phyloP scores from a whole-genome alignment of 2,113 vertebrate species.

The Mohoua ochrocephala region DNA sequence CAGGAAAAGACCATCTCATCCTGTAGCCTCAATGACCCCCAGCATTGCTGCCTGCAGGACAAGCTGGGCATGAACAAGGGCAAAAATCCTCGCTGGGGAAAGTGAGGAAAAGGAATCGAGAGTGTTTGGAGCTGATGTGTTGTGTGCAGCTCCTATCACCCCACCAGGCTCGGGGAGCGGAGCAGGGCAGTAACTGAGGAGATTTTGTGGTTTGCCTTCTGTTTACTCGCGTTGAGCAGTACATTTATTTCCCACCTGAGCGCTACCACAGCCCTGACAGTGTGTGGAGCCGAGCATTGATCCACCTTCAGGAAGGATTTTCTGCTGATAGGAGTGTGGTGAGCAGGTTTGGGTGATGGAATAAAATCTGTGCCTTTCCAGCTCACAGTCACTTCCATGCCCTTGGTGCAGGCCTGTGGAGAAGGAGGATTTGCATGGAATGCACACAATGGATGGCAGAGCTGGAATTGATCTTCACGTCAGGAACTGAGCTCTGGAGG shows the following conservation, averaged over 20 bases:
- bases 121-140: not conserved
- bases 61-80: not conserved
- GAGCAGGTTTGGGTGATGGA: not conserved
- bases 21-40: not conserved
- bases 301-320: not conserved
- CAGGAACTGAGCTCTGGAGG: not conserved
- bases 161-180: fast-evolving
- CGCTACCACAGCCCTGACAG: fast-evolving
- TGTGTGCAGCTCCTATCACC: not conserved
- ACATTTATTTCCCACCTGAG: not conserved
- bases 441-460: not conserved
- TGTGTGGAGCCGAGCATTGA: fast-evolving
- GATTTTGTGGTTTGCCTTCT: not conserved
- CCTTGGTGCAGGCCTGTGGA: not conserved
- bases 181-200: not conserved
- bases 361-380: not conserved
- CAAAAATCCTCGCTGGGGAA: not conserved
- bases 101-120: fast-evolving
- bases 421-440: not conserved
- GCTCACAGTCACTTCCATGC: not conserved
- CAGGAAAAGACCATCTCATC: not conserved
- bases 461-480: not conserved
- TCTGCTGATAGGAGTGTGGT: fast-evolving
- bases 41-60: not conserved
- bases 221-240: not conserved